Percentiles rank a stretch among this genome's conserved stretches.
phyloP scores from a whole-genome alignment of 2,113 vertebrate species.

The Eleginops maclovinus region DNA sequence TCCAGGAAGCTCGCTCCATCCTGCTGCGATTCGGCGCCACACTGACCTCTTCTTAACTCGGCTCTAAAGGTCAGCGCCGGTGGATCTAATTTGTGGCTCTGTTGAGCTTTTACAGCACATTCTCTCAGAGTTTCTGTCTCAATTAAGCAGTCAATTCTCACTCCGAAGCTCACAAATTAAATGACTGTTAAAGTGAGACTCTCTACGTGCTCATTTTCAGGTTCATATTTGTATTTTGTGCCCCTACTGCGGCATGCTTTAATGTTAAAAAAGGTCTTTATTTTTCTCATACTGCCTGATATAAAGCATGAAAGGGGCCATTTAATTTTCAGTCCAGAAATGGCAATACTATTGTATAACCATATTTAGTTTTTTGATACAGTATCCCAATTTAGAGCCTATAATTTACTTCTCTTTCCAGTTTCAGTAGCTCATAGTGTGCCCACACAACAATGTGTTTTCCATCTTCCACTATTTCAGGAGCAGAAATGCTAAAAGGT shows the following conservation, averaged over 20 bases:
- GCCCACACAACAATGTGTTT: neutral
- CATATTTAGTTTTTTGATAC: neutral
- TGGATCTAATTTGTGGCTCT: conserved; percentile 26
- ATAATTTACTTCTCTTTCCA: neutral
- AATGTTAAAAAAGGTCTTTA: too few relatives aligned
- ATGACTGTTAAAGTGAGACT: neutral
- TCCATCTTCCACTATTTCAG: neutral
- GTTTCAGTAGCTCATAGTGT: neutral
- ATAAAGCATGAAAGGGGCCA: too few relatives aligned
- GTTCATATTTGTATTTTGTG: too few relatives aligned
- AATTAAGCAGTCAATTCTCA: conserved; percentile 37
- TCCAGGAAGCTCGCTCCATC: conserved; percentile 52
- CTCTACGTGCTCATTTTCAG: neutral
- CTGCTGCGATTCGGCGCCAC: conserved; percentile 23
- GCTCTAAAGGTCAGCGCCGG: conserved; percentile 51
- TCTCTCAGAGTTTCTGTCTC: conserved; percentile 29
- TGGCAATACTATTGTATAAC: neutral
- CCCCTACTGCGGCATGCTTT: too few relatives aligned
- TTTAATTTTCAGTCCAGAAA: too few relatives aligned
- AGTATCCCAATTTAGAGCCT: neutral
- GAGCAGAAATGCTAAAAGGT: neutral
- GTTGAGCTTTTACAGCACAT: conserved; percentile 3
- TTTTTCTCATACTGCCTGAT: too few relatives aligned
- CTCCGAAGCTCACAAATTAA: conserved; percentile 6
- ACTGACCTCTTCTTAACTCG: conserved; percentile 54